Evolutionary conservation across 2,888 invertebrate genomes (phyloP).

Genomic region (Tetheella fluctuosa): DNA sequence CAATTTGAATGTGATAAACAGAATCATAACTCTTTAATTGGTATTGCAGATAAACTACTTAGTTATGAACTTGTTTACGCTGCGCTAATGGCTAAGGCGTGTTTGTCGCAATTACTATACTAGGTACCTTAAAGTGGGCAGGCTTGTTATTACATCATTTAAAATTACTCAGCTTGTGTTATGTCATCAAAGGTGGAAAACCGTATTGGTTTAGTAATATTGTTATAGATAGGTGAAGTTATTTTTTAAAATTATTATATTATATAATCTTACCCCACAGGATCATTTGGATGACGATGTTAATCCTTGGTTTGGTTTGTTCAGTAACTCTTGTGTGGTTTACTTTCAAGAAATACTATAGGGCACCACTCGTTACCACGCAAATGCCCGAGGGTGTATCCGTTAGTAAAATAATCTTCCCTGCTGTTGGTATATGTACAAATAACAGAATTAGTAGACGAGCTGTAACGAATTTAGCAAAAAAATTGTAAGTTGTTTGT

Average conservation of each 20-base stretch:
- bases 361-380: constrained; percentile 70
- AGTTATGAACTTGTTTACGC: constrained; percentile 57
- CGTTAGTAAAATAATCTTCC: constrained; percentile 75
- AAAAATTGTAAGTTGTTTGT: constrained; percentile 59
- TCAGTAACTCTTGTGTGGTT: constrained; percentile 70
- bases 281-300: constrained; percentile 67
- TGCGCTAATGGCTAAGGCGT: constrained; percentile 39
- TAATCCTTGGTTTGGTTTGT: constrained; percentile 66
- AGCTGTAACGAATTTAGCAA: constrained; percentile 64
- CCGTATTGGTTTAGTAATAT: constrained; percentile 8
- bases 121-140: constrained; percentile 34
- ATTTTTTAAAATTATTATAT: not conserved
- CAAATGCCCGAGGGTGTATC: constrained; percentile 76
- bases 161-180: constrained; percentile 27
- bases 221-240: too few relatives aligned
- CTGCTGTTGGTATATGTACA: constrained; percentile 77
- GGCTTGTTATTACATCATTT: constrained; percentile 38
- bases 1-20: constrained; percentile 12
- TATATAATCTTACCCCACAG: constrained; percentile 39
- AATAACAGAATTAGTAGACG: constrained; percentile 77
- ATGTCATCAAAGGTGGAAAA: constrained; percentile 28
- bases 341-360: constrained; percentile 69
- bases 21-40: constrained; percentile 15
- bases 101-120: constrained; percentile 49
- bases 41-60: constrained; percentile 41